These are phyloP conservation scores for Linyphia triangularis DNA, from an alignment of 2,888 invertebrate genomes.

Conservation along the genomic window DNA sequence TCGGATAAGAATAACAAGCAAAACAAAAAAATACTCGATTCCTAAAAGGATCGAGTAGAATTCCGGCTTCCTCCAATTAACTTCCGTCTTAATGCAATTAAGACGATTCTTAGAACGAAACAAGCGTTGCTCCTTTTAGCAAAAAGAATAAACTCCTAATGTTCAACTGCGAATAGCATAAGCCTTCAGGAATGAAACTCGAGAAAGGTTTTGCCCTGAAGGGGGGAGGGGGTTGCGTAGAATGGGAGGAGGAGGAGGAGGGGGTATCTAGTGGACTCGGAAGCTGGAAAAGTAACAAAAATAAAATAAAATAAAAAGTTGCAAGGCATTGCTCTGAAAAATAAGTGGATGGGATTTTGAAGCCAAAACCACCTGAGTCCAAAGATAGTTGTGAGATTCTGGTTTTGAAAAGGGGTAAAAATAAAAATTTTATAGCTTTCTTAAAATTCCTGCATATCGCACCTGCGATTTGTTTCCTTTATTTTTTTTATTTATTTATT, in stretches of 20 bases:
- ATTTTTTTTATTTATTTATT: slow-evolving; percentile 44
- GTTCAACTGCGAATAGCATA: slow-evolving; percentile 45
- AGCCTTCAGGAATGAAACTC: slow-evolving; percentile 44
- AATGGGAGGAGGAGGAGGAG: background rate
- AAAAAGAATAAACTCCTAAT: slow-evolving; percentile 45
- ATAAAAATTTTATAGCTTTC: slow-evolving; percentile 62
- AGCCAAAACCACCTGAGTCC: slow-evolving; percentile 69
- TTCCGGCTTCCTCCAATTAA: slow-evolving; percentile 50
- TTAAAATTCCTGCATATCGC: slow-evolving; percentile 55
- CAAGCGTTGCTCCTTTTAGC: slow-evolving; percentile 5
- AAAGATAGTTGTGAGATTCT: slow-evolving; percentile 64
- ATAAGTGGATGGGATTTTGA: slow-evolving; percentile 60
- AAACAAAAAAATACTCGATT: background rate
- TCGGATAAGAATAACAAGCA: too few relatives aligned
- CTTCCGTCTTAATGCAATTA: slow-evolving; percentile 61
- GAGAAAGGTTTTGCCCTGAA: slow-evolving; percentile 18
- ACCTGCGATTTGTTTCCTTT: slow-evolving; percentile 61
- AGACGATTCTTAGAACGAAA: slow-evolving; percentile 11
- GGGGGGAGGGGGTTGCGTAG: background rate
- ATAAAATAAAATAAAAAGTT: background rate
- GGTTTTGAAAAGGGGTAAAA: slow-evolving; percentile 55
- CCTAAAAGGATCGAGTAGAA: slow-evolving; percentile 3
- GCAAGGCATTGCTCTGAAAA: slow-evolving; percentile 33
- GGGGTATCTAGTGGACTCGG: background rate
- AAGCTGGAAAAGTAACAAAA: background rate